Conservation (phyloP, 2,888 invertebrate genomes). For the Pristionchus maxplancki region DNA sequence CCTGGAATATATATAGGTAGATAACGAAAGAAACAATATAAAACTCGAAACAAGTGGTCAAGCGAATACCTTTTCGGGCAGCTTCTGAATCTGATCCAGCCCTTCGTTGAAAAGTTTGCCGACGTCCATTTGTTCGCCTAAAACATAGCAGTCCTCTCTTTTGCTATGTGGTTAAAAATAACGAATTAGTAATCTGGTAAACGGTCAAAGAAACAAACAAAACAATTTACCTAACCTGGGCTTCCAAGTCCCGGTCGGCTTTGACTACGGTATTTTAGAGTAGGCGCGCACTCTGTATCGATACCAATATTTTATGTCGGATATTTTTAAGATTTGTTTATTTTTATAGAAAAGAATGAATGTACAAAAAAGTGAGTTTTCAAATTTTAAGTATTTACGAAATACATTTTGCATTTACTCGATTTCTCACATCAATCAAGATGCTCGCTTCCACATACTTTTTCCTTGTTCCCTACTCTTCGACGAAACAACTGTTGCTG, state of each 20-base stretch:
- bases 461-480: neutral
- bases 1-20: neutral
- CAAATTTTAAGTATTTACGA: neutral
- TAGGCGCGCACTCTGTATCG: neutral
- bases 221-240: no score
- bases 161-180: neutral
- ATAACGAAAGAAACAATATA: neutral
- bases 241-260: no score
- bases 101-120: neutral
- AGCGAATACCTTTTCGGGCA: conserved; percentile 16
- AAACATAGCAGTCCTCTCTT: neutral
- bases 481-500: neutral
- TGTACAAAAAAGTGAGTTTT: no score
- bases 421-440: neutral
- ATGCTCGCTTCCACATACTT: conserved; percentile 30
- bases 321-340: no score
- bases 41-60: neutral
- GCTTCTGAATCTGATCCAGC: neutral
- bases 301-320: no score
- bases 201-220: neutral
- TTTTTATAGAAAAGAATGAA: no score
- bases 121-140: conserved; percentile 2
- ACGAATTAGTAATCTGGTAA: neutral
- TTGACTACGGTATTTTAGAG: conserved; percentile 31
- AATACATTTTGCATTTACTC: neutral